Evolutionary conservation across 2,113 vertebrate genomes (phyloP).

Genomic region (Tupaia chinensis): DNA sequence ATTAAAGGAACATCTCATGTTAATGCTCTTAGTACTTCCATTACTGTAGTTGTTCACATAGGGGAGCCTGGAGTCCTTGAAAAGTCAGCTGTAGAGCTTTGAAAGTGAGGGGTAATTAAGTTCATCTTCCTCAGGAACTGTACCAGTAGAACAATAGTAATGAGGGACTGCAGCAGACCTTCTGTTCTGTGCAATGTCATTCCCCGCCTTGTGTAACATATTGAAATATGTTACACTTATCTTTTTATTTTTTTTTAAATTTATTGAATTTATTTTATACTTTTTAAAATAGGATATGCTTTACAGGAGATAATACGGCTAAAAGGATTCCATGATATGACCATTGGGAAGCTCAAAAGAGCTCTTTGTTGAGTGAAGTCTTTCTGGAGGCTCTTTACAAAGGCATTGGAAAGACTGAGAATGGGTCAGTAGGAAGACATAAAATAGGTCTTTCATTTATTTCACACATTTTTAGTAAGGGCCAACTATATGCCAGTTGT

Average conservation of each 20-base stretch:
- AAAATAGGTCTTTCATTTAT: not conserved
- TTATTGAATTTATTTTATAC: too few relatives aligned
- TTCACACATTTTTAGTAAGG: not conserved
- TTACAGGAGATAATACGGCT: not conserved
- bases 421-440: not conserved
- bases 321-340: not conserved
- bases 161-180: not conserved
- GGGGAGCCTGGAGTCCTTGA: not conserved
- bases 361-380: not conserved
- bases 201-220: not conserved
- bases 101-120: conserved; percentile 29
- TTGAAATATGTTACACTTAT: not conserved
- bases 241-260: not conserved
- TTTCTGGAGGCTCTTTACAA: not conserved
- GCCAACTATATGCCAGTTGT: not conserved
- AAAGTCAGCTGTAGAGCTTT: not conserved
- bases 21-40: conserved; percentile 36
- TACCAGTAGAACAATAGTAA: not conserved
- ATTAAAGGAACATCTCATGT: conserved; percentile 52
- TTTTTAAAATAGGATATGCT: not conserved
- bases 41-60: not conserved
- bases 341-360: not conserved
- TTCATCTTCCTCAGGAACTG: not conserved
- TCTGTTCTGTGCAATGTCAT: not conserved
- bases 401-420: not conserved